A percentile compares a stretch with the other conserved stretches of the same genome.
phyloP scores from a whole-genome alignment of 2,888 invertebrate genomes.

The Heliconius cydno region DNA sequence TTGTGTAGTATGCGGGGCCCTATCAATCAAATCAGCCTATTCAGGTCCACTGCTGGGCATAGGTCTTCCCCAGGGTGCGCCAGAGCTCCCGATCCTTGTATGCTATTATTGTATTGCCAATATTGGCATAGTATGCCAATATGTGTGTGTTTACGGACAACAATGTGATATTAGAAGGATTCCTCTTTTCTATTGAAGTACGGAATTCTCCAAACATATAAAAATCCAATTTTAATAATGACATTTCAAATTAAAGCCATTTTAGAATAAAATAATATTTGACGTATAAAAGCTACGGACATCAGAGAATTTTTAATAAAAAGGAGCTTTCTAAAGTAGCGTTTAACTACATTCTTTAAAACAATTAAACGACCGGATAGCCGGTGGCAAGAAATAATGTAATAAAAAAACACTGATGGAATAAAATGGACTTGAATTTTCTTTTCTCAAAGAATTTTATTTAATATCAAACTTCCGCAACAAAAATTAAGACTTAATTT shows the following conservation, averaged over 20 bases:
- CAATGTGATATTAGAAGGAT: too few species aligned
- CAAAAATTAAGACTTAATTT: not conserved
- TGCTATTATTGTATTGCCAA: too few species aligned
- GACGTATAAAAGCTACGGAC: not conserved
- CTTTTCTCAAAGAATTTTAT: conserved; percentile 1
- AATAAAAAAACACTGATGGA: not conserved
- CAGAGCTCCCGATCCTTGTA: too few species aligned
- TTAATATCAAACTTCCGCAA: not conserved
- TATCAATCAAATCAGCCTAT: too few species aligned
- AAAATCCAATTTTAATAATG: not conserved
- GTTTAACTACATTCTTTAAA: not conserved
- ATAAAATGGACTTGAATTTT: conserved; percentile 4
- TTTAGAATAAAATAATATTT: not conserved
- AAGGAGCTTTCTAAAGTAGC: not conserved
- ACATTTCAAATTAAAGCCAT: not conserved
- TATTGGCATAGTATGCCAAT: too few species aligned
- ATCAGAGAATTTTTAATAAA: not conserved
- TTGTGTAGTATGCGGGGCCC: too few species aligned
- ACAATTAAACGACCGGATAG: not conserved
- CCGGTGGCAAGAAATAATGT: not conserved
- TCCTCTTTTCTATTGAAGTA: too few species aligned
- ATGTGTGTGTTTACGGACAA: too few species aligned
- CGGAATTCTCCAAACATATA: not conserved
- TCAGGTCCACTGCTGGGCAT: too few species aligned
- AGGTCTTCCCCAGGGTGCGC: too few species aligned